Evolutionary conservation across 2,797 vertebrate species (phyloP), one percentile per base, ranked within the genome.

Genomic region (Anableps anableps): DNA sequence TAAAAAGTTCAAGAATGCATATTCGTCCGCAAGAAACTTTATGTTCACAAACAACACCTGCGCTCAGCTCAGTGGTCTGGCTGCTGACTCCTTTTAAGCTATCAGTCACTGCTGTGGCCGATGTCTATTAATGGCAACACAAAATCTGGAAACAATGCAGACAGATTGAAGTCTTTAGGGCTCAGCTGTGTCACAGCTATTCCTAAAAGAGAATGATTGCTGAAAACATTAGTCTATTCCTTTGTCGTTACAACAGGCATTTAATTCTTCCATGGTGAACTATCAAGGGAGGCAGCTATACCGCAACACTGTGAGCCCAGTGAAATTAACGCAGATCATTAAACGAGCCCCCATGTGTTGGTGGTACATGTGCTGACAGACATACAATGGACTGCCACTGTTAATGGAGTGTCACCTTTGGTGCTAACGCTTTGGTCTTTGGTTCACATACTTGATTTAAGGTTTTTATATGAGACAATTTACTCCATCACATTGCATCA

Each of bases 261-360:
- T 91, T 84, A 85, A 80, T 80, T 80, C 85, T 78, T 78, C 80
- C 80, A 73, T 31, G 81, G 83, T 53, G 80, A 88, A 83, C 85
- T 82, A 74, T 60, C 76, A 83, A 79, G 80, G 79, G 83, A 91
- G 82, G 29, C n/a, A 62, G n/a, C 14, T 53, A 50, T 66, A 62
- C 80, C 80, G 74, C 53, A 48, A 64, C 47, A 72, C 0, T 66
- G 72, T 76, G 79, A 76, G 75, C 51, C 74, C 84, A 83, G 81
- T 83, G 90, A 91, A 93, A 94, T 26, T 72, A 88, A 92, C 91
- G 88, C 92, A 76, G 84, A 89, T 92, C 88, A 90, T 91, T 91
- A 93, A 87, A 86, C 38, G 78, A 74, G 48, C 79, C 82, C 47
- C 80, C 29, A 14, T 53, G 50, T 43, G 77, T 80, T 55, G 79